phyloP scores from a whole-genome alignment of 2,797 vertebrate genomes.

The Hapalemur alaotrensis region DNA sequence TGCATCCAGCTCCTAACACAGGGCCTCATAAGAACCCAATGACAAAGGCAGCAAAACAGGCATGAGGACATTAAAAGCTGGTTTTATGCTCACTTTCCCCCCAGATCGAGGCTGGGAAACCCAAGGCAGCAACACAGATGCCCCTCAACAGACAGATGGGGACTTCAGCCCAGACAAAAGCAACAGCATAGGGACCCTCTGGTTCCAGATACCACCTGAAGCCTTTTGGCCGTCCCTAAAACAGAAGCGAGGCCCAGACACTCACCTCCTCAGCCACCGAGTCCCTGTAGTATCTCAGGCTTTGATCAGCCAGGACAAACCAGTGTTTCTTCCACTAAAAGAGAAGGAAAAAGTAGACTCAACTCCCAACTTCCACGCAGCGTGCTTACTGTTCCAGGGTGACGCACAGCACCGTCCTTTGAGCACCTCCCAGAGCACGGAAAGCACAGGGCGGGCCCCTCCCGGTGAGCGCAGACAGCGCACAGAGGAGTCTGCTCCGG shows the following conservation, averaged over 20 bases:
- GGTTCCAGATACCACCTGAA: neutral
- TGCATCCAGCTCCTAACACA: neutral
- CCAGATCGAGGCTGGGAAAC: neutral
- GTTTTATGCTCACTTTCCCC: neutral
- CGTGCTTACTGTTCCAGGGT: neutral
- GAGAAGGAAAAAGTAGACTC: slow-evolving; percentile 37
- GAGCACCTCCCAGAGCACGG: neutral
- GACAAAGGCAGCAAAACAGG: neutral
- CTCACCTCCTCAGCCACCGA: slow-evolving; percentile 97
- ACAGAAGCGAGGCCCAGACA: fast-evolving
- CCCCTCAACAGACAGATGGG: neutral
- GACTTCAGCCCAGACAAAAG: neutral
- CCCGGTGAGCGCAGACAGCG: neutral
- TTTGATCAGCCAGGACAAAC: slow-evolving; percentile 98
- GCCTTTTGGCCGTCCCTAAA: neutral
- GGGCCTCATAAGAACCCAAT: neutral
- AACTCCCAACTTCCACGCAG: neutral
- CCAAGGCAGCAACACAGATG: neutral
- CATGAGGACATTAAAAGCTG: neutral
- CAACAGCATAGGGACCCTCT: too few relatives aligned
- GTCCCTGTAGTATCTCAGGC: slow-evolving; percentile 95
- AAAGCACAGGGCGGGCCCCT: neutral
- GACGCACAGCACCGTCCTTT: neutral
- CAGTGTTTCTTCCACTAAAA: slow-evolving; percentile 99
- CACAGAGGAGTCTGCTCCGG: neutral